Conservation (phyloP, 23 tunicate genomes). For the Diplosoma virens region DNA sequence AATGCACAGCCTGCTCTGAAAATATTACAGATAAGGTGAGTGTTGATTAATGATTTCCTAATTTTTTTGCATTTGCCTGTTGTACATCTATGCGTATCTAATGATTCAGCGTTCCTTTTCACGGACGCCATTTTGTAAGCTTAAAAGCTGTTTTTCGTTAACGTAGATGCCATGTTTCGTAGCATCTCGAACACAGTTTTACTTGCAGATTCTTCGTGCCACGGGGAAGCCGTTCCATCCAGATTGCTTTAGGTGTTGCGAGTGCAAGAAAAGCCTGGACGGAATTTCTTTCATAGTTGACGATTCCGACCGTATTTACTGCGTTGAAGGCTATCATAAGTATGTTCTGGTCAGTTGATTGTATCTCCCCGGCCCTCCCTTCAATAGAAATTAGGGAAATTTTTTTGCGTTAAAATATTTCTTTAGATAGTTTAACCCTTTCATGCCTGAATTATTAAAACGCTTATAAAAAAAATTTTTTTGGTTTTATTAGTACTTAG, state of each 20-base stretch:
- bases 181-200: not conserved
- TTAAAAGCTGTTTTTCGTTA: too few relatives aligned
- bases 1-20: conserved; percentile 72
- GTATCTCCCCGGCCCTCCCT: not conserved
- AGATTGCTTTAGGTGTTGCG: conserved; percentile 81
- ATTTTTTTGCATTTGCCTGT: too few relatives aligned
- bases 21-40: conserved; percentile 80
- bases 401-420: too few relatives aligned
- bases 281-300: conserved; percentile 95
- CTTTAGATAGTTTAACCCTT: too few relatives aligned
- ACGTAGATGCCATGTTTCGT: not conserved
- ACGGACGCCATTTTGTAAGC: too few relatives aligned
- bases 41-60: not conserved
- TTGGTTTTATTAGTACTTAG: too few relatives aligned
- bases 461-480: too few relatives aligned
- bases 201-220: conserved; percentile 78
- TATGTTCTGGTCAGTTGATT: conserved; percentile 41
- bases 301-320: conserved; percentile 63
- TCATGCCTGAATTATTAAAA: too few relatives aligned
- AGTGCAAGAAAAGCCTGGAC: conserved; percentile 76
- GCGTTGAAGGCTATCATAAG: conserved; percentile 88
- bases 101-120: too few relatives aligned
- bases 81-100: too few relatives aligned
- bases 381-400: not conserved
- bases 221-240: conserved; percentile 94